Evolutionary conservation across 2,113 vertebrate genomes (phyloP).

Genomic region (Carassius auratus): DNA sequence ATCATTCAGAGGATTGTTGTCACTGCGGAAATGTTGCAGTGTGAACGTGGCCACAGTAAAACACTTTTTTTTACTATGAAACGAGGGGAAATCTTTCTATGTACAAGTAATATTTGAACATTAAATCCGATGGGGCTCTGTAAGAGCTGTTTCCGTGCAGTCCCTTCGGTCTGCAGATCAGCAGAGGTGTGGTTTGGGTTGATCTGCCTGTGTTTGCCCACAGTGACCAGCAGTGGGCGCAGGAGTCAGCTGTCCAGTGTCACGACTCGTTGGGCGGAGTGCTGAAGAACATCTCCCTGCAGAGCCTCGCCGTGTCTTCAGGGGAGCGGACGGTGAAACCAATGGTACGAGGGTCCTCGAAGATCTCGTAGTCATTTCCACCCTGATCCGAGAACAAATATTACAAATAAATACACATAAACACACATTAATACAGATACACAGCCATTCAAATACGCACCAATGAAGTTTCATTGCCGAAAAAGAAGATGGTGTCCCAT

Average conservation of each 20-base stretch:
- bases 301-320: conserved; percentile 85
- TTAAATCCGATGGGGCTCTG: background rate
- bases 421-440: background rate
- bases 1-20: background rate
- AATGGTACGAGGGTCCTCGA: conserved; percentile 90
- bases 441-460: conserved; percentile 72
- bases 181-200: background rate
- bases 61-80: background rate
- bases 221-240: background rate
- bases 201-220: background rate
- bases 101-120: background rate
- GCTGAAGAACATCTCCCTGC: conserved; percentile 85
- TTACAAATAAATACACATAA: background rate
- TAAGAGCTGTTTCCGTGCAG: background rate
- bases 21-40: background rate
- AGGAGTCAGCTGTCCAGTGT: background rate
- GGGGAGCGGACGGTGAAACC: conserved; percentile 90
- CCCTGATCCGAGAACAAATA: conserved; percentile 75
- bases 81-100: background rate
- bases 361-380: conserved; percentile 97
- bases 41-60: background rate
- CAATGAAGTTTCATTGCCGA: conserved; percentile 92
- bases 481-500: conserved; percentile 92
- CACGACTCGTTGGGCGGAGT: conserved; percentile 69
- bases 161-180: background rate